These are phyloP conservation scores for Drosophila rufa DNA, from an alignment of 1,140 invertebrate genomes.

Conservation along the genomic window DNA sequence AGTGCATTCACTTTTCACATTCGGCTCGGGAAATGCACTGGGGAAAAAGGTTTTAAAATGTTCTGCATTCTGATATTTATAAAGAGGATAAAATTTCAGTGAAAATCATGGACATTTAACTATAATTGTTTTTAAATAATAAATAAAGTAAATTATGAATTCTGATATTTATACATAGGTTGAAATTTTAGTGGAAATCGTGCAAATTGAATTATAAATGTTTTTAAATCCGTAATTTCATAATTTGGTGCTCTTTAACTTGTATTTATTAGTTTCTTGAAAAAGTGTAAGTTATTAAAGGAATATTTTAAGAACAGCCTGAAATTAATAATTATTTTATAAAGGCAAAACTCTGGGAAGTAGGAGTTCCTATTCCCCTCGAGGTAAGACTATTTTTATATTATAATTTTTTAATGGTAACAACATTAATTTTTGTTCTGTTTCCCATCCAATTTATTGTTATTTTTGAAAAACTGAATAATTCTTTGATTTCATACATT, in stretches of 20 bases:
- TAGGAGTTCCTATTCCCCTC: no score
- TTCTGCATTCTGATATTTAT: not conserved
- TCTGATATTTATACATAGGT: not conserved
- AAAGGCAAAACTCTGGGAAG: no score
- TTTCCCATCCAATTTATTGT: no score
- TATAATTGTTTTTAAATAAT: no score
- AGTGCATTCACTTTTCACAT: constrained; percentile 77
- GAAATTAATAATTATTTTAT: no score
- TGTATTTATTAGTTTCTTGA: not conserved
- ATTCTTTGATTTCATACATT: no score
- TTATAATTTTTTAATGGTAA: no score
- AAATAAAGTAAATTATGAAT: not conserved
- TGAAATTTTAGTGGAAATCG: not conserved
- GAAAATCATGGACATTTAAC: not conserved
- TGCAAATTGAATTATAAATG: not conserved
- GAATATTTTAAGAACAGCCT: no score
- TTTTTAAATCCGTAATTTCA: not conserved
- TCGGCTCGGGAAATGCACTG: constrained; percentile 46
- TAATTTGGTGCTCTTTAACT: not conserved
- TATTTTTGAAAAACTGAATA: no score
- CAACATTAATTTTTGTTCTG: no score
- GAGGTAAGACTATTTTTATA: no score
- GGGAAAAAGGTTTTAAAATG: constrained; percentile 7
- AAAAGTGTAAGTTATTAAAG: not conserved
- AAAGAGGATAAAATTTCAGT: not conserved